phyloP scores from a whole-genome alignment of 2,888 invertebrate genomes.

The Agonopterix arenella region DNA sequence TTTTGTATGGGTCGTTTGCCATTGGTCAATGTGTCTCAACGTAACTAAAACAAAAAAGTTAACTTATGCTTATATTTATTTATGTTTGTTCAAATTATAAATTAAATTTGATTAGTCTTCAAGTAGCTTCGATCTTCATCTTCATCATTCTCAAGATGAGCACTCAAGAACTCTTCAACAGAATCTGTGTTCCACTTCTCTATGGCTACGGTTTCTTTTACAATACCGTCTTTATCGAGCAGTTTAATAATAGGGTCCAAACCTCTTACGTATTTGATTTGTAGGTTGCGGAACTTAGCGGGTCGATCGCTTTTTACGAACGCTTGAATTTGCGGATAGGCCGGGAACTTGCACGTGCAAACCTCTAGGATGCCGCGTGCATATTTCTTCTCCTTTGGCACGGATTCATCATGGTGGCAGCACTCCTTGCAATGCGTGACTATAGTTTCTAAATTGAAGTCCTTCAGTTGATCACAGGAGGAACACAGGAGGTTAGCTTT shows the following conservation, averaged over 20 bases:
- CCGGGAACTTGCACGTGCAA: slow-evolving; percentile 98
- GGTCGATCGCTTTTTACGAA: slow-evolving; percentile 97
- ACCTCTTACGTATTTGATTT: slow-evolving; percentile 94
- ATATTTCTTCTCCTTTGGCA: slow-evolving; percentile 84
- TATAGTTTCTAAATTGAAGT: slow-evolving; percentile 82
- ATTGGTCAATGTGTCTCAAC: too few relatives aligned
- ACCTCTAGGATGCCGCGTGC: slow-evolving; percentile 96
- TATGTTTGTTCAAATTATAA: not conserved
- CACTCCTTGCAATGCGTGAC: slow-evolving; percentile 86
- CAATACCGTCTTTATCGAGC: slow-evolving; percentile 88
- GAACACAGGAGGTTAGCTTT: slow-evolving; percentile 91
- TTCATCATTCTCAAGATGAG: slow-evolving; percentile 83
- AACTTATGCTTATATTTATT: not conserved
- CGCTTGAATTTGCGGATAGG: slow-evolving; percentile 98
- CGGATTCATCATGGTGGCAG: slow-evolving; percentile 85
- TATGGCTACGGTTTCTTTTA: slow-evolving; percentile 93
- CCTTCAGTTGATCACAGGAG: slow-evolving; percentile 89
- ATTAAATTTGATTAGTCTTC: slow-evolving; percentile 77
- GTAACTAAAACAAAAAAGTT: not conserved
- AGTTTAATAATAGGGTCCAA: slow-evolving; percentile 96
- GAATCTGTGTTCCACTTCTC: slow-evolving; percentile 99
- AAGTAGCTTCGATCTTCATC: slow-evolving; percentile 76
- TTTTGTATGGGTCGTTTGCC: too few relatives aligned
- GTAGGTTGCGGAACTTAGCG: slow-evolving; percentile 92
- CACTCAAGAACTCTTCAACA: slow-evolving; percentile 95